These are phyloP conservation scores for Heterohyrax brucei DNA, from an alignment of 2,797 vertebrate genomes.

Conservation along the genomic window DNA sequence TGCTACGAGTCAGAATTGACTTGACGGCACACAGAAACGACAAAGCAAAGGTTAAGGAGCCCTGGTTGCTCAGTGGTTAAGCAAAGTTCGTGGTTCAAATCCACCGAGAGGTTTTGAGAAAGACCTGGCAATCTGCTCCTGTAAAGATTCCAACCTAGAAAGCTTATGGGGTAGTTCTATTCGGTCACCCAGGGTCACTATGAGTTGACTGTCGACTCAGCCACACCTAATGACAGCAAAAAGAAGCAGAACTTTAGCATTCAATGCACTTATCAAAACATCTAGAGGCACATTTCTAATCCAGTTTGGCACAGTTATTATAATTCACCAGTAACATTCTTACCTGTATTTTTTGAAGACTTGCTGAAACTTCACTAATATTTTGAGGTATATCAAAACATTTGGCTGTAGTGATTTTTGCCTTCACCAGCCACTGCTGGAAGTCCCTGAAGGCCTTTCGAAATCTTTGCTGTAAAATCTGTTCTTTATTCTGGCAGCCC, in stretches of 20 bases:
- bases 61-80: neutral
- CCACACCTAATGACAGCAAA: neutral
- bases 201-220: neutral
- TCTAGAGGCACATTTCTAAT: neutral
- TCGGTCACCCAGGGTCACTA: too few relatives aligned
- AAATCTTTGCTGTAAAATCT: slow-evolving; percentile 96
- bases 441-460: slow-evolving; percentile 95
- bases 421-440: slow-evolving; percentile 97
- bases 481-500: slow-evolving; percentile 97
- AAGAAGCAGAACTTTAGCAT: neutral
- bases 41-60: neutral
- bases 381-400: slow-evolving; percentile 97
- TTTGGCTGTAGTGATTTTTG: slow-evolving; percentile 96
- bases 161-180: too few relatives aligned
- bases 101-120: neutral
- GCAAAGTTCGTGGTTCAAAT: neutral
- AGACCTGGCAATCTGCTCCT: too few relatives aligned
- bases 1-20: neutral
- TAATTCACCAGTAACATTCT: neutral
- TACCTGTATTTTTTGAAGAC: slow-evolving; percentile 98
- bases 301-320: neutral
- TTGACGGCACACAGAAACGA: neutral
- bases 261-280: neutral
- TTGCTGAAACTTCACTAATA: slow-evolving; percentile 93
- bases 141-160: too few relatives aligned